Evolutionary conservation across 2,113 vertebrate genomes (phyloP), one percentile per base, ranked within the genome.

Genomic region (Acanthochromis polyacanthus): DNA sequence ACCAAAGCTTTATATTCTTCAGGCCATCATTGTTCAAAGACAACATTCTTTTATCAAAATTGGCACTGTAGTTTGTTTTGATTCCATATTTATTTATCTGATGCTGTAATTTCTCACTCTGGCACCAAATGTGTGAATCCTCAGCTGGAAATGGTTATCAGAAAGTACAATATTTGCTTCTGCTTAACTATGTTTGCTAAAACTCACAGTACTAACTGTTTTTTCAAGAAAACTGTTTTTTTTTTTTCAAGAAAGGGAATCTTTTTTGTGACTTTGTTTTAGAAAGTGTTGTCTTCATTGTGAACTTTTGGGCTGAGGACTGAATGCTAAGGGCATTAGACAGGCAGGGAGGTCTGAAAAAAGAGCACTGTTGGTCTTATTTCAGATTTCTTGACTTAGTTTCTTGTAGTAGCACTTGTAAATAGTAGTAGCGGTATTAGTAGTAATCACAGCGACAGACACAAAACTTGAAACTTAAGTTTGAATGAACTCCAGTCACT

Each of bases 111-210:
- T 43, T 66, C 61, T 46, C 11, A 66, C 45, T 8, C 15, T 10
- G 30, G 68, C 53, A 53, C 36, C 28, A 38, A 36, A 46, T 83
- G 28, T 60, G 23, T 70, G 43, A 53, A 38, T 57, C 22, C 55
- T 52, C 40, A 61, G 20, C 61, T 67, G 67, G 75, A 70, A 77
- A 66, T 59, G 73, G 20, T 59, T 52, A 43, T 15, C 0, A 50
- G 20, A 46, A 61, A 74, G 25, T 25, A 25, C 16, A 4, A 22
- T 58, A 14, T 53, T 66, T 36, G 25, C n/a, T 30, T 14, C 22
- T n/a, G 19, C 23, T 40, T 71, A 12, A 71, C 25, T n/a, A 48
- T 40, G 23, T 22, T 69, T 74, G 30, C 15, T 67, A 4, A 53
- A 57, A 61, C 10, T 14, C 20, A 4, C 53, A 52, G 60, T 22